Conservation (phyloP, 1,140 invertebrate genomes). For the Cydia strobilella region DNA sequence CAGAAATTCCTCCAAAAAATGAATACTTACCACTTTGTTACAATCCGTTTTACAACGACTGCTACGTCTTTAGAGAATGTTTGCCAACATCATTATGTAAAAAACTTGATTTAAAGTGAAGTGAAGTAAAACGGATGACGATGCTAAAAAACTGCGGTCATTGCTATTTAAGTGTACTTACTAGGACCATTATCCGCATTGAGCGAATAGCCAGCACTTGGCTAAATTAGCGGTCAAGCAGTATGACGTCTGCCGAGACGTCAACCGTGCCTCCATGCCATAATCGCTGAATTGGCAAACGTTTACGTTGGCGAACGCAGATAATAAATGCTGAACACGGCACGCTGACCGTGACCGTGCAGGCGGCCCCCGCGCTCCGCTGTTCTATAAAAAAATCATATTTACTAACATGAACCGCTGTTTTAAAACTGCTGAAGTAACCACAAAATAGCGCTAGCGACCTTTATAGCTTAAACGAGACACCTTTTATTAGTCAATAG, state of each 20-base stretch:
- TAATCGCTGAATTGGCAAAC: constrained; percentile 27
- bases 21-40: too few species aligned
- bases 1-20: too few species aligned
- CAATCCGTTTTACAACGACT: too few species aligned
- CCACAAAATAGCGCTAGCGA: background rate
- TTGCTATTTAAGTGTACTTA: background rate
- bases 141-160: constrained; percentile 7
- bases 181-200: constrained; percentile 5
- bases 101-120: background rate
- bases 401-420: constrained; percentile 21
- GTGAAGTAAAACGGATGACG: constrained; percentile 6
- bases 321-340: constrained; percentile 25
- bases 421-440: background rate
- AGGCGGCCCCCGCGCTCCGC: background rate
- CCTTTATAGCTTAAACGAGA: background rate
- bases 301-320: constrained; percentile 17
- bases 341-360: constrained; percentile 28
- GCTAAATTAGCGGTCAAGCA: background rate
- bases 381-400: constrained; percentile 5
- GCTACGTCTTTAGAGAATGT: background rate
- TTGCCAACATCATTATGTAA: background rate
- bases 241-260: constrained; percentile 8
- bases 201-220: background rate
- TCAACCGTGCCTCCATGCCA: constrained; percentile 1
- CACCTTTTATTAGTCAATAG: constrained; percentile 8